Evolutionary conservation across 2,797 vertebrate species (phyloP), one percentile per base, ranked within the genome.

Genomic region (Atherinosoma microstoma): DNA sequence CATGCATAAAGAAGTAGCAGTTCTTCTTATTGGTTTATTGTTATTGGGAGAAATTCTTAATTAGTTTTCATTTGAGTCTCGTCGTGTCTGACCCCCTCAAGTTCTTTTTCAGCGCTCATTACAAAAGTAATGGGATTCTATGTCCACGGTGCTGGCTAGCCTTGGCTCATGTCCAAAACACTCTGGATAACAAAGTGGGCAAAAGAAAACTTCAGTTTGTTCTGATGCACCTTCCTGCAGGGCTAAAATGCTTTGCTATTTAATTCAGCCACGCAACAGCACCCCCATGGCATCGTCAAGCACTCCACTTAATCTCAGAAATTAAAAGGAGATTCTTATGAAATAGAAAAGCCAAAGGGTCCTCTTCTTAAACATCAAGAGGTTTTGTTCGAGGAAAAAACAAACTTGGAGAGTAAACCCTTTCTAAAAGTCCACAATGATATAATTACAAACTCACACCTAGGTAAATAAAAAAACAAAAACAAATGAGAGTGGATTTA

Each of bases 231-330:
- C 70, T 87, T 75, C 78, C 86, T 40, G 9, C 75, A 86, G 73
- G 79, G 76, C 73, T 83, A 27, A 38, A 57, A 83, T 73, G 73
- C 66, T 85, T 83, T 71, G 22, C 68, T 80, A 29, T 86, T 84
- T 86, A 87, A 87, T 91, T 85, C 79, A 83, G 73, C 47, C 84
- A 67, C 73, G 80, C 75, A 89, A 68, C 68, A 76, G 70, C 79
- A 79, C 66, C 70, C 66, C 63, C 0, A 51, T 76, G 83, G 75
- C 68, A 72, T 73, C 75, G 54, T 88, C 66, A 83, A 76, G 69
- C 66, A 77, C 65, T 82, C 40, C 58, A 74, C 70, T 88, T 73
- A 73, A 85, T 79, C 78, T 57, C 67, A 67, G 68, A 79, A 73
- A 62, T 51, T 18, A 57, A 56, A 59, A 49, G 65, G 70, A 65